Percentiles rank a stretch among this genome's conserved stretches.
These are phyloP conservation scores for Macrostomum cliftonense DNA, from an alignment of 2,888 invertebrate species.

Conservation along the genomic window DNA sequence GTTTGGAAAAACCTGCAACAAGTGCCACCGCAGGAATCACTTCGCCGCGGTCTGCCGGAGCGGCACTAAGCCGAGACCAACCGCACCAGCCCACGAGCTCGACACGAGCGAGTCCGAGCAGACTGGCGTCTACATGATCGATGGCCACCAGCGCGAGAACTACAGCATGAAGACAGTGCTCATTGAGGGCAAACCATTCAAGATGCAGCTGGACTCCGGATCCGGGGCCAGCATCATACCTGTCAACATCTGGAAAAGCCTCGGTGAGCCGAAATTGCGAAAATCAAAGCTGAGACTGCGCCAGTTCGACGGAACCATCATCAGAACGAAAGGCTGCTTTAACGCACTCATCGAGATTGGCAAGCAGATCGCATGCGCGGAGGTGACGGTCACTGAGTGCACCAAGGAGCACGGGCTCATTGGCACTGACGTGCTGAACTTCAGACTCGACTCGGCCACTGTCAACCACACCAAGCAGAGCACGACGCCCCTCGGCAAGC, in stretches of 20 bases:
- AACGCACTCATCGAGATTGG: neutral
- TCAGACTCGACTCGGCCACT: neutral
- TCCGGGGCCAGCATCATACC: neutral
- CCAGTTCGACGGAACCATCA: neutral
- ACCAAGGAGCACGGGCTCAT: too few species aligned
- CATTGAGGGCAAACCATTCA: neutral
- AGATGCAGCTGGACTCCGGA: neutral
- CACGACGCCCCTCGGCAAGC: neutral
- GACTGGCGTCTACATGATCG: too few species aligned
- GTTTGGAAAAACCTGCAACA: too few species aligned
- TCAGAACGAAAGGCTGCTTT: neutral
- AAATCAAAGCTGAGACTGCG: neutral
- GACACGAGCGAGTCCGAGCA: too few species aligned
- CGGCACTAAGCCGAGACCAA: too few species aligned
- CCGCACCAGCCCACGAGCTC: too few species aligned
- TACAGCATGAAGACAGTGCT: neutral
- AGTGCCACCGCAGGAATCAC: too few species aligned
- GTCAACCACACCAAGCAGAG: neutral
- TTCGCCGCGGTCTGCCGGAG: too few species aligned
- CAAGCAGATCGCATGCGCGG: neutral
- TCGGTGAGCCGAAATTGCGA: neutral
- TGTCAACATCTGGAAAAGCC: neutral
- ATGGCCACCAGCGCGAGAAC: too few species aligned
- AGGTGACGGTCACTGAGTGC: neutral
- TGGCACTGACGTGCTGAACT: too few species aligned